Evolutionary conservation across 1,140 invertebrate species (phyloP).

Genomic region (Polypedilum pembai): DNA sequence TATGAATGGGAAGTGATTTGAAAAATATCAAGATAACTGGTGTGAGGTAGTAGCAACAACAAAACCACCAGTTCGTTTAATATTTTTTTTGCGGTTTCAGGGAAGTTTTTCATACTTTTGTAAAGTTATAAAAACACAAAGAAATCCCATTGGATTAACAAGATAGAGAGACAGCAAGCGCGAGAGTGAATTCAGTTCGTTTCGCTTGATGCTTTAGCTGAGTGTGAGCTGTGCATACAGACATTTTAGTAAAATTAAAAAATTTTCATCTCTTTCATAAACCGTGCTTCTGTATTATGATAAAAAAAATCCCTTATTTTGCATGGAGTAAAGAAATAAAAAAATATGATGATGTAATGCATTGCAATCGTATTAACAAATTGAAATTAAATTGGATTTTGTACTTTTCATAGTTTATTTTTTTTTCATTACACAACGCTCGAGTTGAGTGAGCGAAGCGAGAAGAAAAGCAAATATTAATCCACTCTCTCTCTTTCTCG

Average conservation of each 20-base stretch:
- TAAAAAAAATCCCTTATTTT: not conserved
- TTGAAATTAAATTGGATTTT: conserved; percentile 19
- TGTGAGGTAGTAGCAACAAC: not conserved
- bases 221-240: not conserved
- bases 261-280: not conserved
- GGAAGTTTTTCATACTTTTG: not conserved
- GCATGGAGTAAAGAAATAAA: not conserved
- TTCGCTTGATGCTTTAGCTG: not conserved
- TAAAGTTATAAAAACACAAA: not conserved
- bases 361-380: not conserved
- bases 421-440: not conserved
- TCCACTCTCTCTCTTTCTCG: not conserved
- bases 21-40: not conserved
- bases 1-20: not conserved
- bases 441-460: not conserved
- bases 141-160: not conserved
- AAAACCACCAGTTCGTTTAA: not conserved
- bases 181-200: not conserved
- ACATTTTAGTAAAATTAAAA: conserved; percentile 20
- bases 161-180: not conserved
- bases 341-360: conserved; percentile 1
- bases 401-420: not conserved
- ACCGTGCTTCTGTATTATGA: not conserved
- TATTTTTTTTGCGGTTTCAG: not conserved
- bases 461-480: not conserved